Percentiles rank a stretch among this genome's conserved stretches.
These are phyloP conservation scores for Chloroclystis v-ata DNA, from an alignment of 2,888 invertebrate genomes.

Conservation along the genomic window DNA sequence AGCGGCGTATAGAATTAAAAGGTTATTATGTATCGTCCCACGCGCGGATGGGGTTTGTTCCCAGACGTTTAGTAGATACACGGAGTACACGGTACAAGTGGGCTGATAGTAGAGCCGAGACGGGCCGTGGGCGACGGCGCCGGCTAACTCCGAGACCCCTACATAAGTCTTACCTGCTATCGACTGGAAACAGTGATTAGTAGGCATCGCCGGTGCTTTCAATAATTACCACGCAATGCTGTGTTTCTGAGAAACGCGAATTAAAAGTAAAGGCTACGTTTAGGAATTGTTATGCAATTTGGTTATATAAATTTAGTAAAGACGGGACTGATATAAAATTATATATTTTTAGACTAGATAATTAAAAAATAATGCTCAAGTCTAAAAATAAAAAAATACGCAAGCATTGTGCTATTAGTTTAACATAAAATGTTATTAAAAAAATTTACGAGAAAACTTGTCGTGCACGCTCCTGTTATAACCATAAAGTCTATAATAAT, in stretches of 20 bases:
- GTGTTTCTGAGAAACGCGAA: slow-evolving; percentile 29
- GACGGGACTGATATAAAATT: no score
- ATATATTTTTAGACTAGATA: no score
- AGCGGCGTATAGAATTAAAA: slow-evolving; percentile 70
- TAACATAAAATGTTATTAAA: no score
- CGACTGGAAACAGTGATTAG: slow-evolving; percentile 56
- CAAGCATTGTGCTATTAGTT: no score
- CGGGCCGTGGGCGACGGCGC: slow-evolving; percentile 51
- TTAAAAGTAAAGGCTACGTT: slow-evolving; percentile 6
- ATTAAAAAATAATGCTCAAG: no score
- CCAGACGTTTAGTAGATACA: slow-evolving; percentile 45
- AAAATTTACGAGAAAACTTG: no score
- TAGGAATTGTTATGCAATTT: no score
- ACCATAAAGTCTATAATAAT: slow-evolving; percentile 20
- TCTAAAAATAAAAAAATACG: no score
- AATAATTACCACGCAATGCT: slow-evolving; percentile 50
- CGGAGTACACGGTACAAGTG: slow-evolving; percentile 37
- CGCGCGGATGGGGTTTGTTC: slow-evolving; percentile 47
- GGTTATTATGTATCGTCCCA: slow-evolving; percentile 65
- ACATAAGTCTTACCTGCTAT: slow-evolving; percentile 46
- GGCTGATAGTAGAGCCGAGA: slow-evolving; percentile 44
- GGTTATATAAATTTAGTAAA: no score
- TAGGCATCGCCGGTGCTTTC: slow-evolving; percentile 43
- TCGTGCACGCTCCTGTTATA: no score
- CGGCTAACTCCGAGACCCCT: slow-evolving; percentile 39